A percentile compares a stretch with the other conserved stretches of the same genome.
Evolutionary conservation across 2,113 vertebrate genomes (phyloP).

Genomic region (Isichthys henryi): DNA sequence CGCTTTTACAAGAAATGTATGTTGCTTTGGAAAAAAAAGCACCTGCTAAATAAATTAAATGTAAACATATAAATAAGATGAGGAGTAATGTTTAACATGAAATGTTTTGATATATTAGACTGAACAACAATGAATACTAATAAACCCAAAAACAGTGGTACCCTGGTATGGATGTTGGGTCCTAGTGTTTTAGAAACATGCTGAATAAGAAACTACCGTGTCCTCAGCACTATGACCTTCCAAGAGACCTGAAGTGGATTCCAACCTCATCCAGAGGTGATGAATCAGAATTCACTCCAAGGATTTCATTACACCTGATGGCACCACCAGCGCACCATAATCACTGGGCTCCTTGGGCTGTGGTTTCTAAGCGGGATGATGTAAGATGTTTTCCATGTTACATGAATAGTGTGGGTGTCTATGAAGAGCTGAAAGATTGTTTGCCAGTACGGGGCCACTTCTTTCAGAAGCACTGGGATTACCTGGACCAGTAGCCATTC

Average conservation of each 20-base stretch:
- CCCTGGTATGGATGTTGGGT: neutral
- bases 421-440: neutral
- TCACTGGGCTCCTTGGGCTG: neutral
- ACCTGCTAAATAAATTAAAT: neutral
- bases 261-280: neutral
- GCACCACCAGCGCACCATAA: neutral
- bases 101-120: neutral
- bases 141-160: neutral
- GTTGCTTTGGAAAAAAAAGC: neutral
- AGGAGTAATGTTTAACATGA: neutral
- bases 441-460: neutral
- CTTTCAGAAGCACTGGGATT: neutral
- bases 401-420: neutral
- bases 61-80: neutral
- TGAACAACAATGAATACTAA: neutral
- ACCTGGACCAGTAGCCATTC: neutral
- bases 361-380: neutral
- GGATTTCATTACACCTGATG: neutral
- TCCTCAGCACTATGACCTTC: neutral
- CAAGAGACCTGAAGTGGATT: neutral
- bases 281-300: neutral
- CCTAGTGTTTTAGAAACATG: neutral
- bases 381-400: neutral
- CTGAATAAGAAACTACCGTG: neutral
- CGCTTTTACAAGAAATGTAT: neutral